A percentile compares a stretch with the other conserved stretches of the same genome.
These are phyloP conservation scores for Umimayanthus kanabou DNA, from an alignment of 92 coral and sea anemone species.

Conservation along the genomic window DNA sequence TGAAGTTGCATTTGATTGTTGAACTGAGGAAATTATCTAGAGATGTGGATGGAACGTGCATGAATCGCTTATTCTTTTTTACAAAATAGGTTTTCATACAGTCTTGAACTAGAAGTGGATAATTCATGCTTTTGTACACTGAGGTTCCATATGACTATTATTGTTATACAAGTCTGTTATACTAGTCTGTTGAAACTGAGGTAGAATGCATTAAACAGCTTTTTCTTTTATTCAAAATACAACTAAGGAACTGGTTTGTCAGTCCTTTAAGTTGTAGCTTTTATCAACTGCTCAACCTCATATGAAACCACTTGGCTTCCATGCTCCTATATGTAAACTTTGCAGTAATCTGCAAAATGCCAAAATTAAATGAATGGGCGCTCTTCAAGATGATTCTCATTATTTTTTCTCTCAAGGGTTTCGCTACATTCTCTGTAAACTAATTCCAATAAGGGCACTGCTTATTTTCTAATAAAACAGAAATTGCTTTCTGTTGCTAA, in stretches of 20 bases:
- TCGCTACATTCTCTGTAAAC: not conserved
- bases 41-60: not conserved
- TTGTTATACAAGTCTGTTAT: not conserved
- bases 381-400: not conserved
- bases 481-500: not conserved
- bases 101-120: too few relatives aligned
- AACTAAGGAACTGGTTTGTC: not conserved
- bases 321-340: not conserved
- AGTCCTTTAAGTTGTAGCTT: not conserved
- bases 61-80: not conserved
- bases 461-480: too few relatives aligned
- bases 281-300: not conserved
- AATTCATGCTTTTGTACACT: not conserved
- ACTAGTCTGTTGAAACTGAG: not conserved
- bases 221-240: not conserved
- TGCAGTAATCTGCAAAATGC: not conserved
- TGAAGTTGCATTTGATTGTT: not conserved
- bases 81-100: too few relatives aligned
- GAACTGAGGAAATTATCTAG: not conserved
- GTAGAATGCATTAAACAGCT: not conserved
- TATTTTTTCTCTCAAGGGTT: not conserved
- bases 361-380: not conserved
- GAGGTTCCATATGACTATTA: not conserved
- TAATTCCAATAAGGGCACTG: not conserved
- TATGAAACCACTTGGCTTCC: not conserved